Conservation (phyloP, 2,113 vertebrate species). For the Heptranchias perlo region DNA sequence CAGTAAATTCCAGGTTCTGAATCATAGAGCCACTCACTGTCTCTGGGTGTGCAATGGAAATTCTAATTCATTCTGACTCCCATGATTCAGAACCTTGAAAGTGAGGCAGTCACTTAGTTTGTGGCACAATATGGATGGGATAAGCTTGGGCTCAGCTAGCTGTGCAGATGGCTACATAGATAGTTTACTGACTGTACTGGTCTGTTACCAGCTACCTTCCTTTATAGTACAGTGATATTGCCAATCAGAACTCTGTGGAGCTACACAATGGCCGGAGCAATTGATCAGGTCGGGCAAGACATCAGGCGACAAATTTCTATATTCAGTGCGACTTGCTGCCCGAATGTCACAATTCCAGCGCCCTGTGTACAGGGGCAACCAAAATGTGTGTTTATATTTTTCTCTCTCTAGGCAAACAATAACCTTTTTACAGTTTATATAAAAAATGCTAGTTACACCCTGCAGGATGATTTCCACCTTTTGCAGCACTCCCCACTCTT, state of each 20-base stretch:
- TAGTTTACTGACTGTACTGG: not conserved
- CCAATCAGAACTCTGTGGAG: not conserved
- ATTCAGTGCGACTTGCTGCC: not conserved
- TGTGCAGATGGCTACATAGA: too few relatives aligned
- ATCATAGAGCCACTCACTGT: not conserved
- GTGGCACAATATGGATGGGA: not conserved
- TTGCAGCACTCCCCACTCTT: not conserved
- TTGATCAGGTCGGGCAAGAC: not conserved
- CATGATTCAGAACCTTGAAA: conserved; percentile 2
- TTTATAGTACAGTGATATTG: not conserved
- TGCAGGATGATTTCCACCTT: not conserved
- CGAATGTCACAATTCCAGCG: not conserved
- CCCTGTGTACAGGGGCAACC: not conserved
- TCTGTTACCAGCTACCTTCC: not conserved
- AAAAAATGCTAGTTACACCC: not conserved
- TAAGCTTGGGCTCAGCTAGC: not conserved
- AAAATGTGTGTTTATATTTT: not conserved
- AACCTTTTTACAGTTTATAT: not conserved
- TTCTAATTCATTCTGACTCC: not conserved
- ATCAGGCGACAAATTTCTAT: not conserved
- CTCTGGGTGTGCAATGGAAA: not conserved
- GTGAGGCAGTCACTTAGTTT: not conserved
- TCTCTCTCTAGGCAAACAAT: not conserved
- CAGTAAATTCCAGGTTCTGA: not conserved
- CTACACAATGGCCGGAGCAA: not conserved